Evolutionary conservation across 2,797 vertebrate species (phyloP).

Genomic region (Psittacula echo): DNA sequence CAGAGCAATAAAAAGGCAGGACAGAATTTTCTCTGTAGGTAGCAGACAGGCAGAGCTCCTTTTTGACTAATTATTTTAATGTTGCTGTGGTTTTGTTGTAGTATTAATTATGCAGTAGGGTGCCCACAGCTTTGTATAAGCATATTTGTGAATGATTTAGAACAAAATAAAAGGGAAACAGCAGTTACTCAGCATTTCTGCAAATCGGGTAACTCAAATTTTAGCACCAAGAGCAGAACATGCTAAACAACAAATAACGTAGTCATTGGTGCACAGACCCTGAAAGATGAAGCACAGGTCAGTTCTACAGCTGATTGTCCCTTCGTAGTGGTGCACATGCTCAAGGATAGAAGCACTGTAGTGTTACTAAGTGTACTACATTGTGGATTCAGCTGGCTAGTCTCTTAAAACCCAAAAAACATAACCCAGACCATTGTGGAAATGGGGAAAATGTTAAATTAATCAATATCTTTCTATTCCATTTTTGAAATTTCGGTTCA

Average conservation of each 20-base stretch:
- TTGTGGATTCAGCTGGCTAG: not conserved
- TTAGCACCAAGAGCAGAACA: not conserved
- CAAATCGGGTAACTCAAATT: not conserved
- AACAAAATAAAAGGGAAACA: constrained; percentile 13
- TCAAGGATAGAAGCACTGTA: not conserved
- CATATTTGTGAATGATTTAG: constrained; percentile 34
- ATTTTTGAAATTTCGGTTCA: not conserved
- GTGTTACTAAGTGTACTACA: not conserved
- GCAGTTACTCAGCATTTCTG: constrained; percentile 34
- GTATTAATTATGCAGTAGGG: constrained; percentile 36
- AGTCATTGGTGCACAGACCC: fast-evolving
- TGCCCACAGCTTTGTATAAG: not conserved
- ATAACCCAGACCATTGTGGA: not conserved
- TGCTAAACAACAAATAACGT: not conserved
- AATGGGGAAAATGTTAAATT: not conserved
- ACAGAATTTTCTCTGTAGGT: not conserved
- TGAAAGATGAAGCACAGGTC: not conserved
- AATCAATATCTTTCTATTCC: not conserved
- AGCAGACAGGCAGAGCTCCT: not conserved
- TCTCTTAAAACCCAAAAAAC: not conserved
- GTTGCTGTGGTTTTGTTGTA: constrained; percentile 13
- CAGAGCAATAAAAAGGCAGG: not conserved
- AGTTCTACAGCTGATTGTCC: not conserved
- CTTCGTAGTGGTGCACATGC: not conserved
- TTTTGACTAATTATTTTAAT: constrained; percentile 39